These are phyloP conservation scores for Hymenopus coronatus DNA, from an alignment of 2,888 invertebrate species.

Conservation along the genomic window DNA sequence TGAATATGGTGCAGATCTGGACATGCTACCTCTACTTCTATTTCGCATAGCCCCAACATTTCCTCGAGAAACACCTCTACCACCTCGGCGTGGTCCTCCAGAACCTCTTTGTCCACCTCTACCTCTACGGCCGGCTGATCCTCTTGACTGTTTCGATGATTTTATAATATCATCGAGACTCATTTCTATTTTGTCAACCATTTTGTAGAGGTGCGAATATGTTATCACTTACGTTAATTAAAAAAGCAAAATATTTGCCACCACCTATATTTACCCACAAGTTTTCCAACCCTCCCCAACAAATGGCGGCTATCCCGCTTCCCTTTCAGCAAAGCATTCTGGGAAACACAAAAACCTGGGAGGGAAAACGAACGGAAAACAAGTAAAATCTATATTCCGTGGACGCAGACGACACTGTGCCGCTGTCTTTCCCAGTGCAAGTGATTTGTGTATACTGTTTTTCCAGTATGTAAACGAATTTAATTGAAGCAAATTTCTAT, in stretches of 20 bases:
- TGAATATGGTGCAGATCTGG: slow-evolving; percentile 61
- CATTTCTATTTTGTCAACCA: slow-evolving; percentile 96
- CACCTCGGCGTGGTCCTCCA: slow-evolving; percentile 55
- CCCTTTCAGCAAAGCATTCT: background rate
- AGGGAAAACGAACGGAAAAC: background rate
- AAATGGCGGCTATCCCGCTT: slow-evolving; percentile 25
- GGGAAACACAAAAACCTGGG: background rate
- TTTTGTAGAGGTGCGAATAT: slow-evolving; percentile 48
- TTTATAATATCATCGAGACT: slow-evolving; percentile 96
- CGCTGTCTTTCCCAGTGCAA: too few relatives aligned
- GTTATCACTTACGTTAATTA: background rate
- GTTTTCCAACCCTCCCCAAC: background rate
- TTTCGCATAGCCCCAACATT: slow-evolving; percentile 45
- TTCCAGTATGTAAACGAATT: background rate
- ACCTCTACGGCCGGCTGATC: slow-evolving; percentile 40
- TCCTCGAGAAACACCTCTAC: slow-evolving; percentile 57
- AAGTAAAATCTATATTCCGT: background rate
- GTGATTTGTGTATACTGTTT: background rate
- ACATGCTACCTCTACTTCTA: slow-evolving; percentile 55
- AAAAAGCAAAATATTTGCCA: background rate
- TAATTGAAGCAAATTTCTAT: background rate
- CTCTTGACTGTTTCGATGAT: slow-evolving; percentile 61
- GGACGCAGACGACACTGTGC: background rate
- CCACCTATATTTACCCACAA: background rate
- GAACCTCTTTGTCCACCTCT: slow-evolving; percentile 60